phyloP scores from a whole-genome alignment of 2,888 invertebrate species.

The Spilarctia lutea region DNA sequence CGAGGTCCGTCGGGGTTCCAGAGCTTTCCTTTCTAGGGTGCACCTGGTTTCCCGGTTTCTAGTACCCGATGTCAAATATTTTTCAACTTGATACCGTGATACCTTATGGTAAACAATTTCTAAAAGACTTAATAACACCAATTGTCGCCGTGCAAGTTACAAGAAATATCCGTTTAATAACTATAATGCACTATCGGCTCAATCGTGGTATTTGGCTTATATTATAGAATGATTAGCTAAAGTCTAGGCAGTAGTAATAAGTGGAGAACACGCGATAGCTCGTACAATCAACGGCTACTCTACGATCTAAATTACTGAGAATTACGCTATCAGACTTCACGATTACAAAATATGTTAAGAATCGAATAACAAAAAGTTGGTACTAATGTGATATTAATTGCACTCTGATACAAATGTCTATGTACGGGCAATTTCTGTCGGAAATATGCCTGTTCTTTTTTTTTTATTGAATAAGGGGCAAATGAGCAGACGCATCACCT shows the following conservation, averaged over 20 bases:
- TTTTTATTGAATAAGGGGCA: too few species aligned
- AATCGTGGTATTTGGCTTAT: conserved; percentile 71
- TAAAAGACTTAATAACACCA: neutral
- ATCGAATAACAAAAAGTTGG: neutral
- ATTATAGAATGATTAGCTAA: conserved; percentile 71
- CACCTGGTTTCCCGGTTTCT: too few species aligned
- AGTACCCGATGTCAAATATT: neutral
- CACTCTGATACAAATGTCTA: neutral
- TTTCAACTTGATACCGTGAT: neutral
- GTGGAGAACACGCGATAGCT: conserved; percentile 70
- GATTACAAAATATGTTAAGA: conserved; percentile 14
- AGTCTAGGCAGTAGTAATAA: conserved; percentile 69
- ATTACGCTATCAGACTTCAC: conserved; percentile 9
- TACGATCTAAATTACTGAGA: conserved; percentile 25
- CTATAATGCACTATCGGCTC: conserved; percentile 66
- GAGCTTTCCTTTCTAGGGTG: too few species aligned
- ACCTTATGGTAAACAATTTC: neutral
- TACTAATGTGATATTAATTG: conserved; percentile 7
- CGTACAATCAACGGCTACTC: conserved; percentile 39
- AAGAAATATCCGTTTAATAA: conserved; percentile 53
- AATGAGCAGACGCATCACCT: too few species aligned
- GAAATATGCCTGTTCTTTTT: neutral
- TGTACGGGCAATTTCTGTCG: neutral
- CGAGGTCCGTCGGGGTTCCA: too few species aligned
- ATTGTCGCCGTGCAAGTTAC: neutral